Percentiles rank a stretch among this genome's conserved stretches.
These are phyloP conservation scores for Saccopteryx bilineata DNA, from an alignment of 2,113 vertebrate species.

Conservation along the genomic window DNA sequence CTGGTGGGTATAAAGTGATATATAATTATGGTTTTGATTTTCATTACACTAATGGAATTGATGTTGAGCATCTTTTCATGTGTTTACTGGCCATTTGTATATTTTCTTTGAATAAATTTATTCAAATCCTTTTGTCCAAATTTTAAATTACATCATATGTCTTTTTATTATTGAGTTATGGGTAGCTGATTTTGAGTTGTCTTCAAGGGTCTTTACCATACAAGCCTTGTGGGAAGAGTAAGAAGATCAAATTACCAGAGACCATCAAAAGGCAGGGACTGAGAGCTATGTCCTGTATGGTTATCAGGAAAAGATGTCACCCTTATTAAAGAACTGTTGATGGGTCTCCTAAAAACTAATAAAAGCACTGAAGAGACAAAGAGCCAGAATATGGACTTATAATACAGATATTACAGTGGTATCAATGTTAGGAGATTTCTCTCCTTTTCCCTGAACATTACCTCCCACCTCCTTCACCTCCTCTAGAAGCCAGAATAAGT, in stretches of 20 bases:
- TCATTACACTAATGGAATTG: neutral
- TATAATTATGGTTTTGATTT: neutral
- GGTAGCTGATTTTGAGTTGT: neutral
- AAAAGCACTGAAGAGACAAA: constrained; percentile 19
- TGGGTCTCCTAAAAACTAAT: neutral
- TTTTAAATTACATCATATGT: neutral
- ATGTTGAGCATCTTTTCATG: neutral
- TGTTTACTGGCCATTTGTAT: neutral
- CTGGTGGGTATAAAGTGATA: neutral
- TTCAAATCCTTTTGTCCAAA: neutral
- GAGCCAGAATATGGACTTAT: neutral
- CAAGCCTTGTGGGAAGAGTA: neutral
- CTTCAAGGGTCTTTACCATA: neutral
- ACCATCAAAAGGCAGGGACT: neutral
- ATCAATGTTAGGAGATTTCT: neutral
- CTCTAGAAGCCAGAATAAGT: neutral
- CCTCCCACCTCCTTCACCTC: neutral
- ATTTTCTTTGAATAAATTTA: constrained; percentile 47
- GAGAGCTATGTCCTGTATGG: neutral
- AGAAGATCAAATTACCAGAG: neutral
- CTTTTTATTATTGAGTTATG: neutral
- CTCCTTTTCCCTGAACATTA: neutral
- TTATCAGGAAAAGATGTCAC: neutral
- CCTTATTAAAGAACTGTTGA: neutral
- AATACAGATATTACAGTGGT: neutral